phyloP scores from a whole-genome alignment of 2,888 invertebrate genomes.

The Dasysyrphus albostriatus region DNA sequence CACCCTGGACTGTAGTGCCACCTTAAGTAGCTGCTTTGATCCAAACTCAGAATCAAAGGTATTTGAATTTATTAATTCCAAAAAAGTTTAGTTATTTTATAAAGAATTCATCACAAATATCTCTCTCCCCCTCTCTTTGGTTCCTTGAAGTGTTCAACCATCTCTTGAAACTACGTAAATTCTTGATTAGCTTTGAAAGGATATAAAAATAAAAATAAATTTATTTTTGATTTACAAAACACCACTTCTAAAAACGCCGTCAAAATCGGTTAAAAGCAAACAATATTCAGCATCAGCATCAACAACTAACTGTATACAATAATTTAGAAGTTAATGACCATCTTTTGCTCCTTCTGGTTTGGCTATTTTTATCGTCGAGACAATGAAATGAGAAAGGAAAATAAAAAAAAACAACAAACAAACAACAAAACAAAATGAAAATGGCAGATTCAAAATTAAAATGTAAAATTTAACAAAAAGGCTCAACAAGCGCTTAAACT shows the following conservation, averaged over 20 bases:
- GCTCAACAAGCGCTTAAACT: constrained; percentile 70
- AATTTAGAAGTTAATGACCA: constrained; percentile 54
- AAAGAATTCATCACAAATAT: no score
- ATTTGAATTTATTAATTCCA: no score
- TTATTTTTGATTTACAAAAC: not conserved
- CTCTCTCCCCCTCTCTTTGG: no score
- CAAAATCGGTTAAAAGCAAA: not conserved
- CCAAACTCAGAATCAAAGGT: no score
- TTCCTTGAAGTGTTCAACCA: no score
- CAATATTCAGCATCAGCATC: not conserved
- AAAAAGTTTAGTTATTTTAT: no score
- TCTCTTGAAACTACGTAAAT: no score
- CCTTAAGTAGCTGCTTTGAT: no score
- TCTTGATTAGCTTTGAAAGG: no score
- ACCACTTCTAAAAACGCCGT: not conserved
- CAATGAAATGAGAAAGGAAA: constrained; percentile 5
- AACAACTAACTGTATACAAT: constrained; percentile 30
- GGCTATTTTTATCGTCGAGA: constrained; percentile 50
- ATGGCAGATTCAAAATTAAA: constrained; percentile 68
- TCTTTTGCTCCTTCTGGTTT: constrained; percentile 24
- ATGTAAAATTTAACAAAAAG: constrained; percentile 70
- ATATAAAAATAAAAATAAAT: not conserved
- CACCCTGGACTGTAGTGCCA: no score
- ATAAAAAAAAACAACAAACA: not conserved
- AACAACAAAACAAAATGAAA: constrained; percentile 41